Conservation (phyloP, 2,113 vertebrate species). For the human region DNA sequence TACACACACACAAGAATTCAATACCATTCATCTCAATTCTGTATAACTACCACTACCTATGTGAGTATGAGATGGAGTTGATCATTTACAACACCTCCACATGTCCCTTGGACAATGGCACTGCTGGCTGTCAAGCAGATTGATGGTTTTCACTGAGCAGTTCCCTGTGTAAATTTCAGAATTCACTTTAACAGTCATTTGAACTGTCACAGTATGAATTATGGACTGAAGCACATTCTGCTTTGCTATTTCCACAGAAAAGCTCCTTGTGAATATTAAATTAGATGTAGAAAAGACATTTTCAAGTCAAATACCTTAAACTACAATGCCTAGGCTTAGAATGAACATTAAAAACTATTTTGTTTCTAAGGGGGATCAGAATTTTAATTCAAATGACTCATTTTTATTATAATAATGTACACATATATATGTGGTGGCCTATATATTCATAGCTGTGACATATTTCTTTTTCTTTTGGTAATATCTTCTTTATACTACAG, state of each 20-base stretch:
- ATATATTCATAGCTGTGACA: not conserved
- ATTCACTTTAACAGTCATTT: slow-evolving; percentile 77
- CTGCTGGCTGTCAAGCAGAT: slow-evolving; percentile 67
- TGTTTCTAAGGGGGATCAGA: slow-evolving; percentile 57
- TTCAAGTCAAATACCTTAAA: slow-evolving; percentile 73
- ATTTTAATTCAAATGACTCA: slow-evolving; percentile 43
- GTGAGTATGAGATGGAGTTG: not conserved
- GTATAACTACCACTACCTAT: slow-evolving; percentile 35
- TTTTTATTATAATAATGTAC: not conserved
- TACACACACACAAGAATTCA: slow-evolving; percentile 38
- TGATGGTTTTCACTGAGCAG: slow-evolving; percentile 70
- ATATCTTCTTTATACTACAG: not conserved
- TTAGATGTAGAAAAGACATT: slow-evolving; percentile 62
- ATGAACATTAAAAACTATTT: slow-evolving; percentile 52
- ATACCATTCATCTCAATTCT: slow-evolving; percentile 58
- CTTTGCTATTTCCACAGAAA: slow-evolving; percentile 71
- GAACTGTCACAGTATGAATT: slow-evolving; percentile 72
- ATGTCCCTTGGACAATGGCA: slow-evolving; percentile 65
- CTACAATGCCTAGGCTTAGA: slow-evolving; percentile 47
- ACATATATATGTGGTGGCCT: not conserved
- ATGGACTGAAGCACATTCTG: slow-evolving; percentile 64
- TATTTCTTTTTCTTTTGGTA: slow-evolving; percentile 18
- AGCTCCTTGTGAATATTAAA: slow-evolving; percentile 72
- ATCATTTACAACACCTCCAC: slow-evolving; percentile 67
- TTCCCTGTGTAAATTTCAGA: slow-evolving; percentile 72